phyloP scores from a whole-genome alignment of 2,888 invertebrate species.

The Microplitis deprimator region DNA sequence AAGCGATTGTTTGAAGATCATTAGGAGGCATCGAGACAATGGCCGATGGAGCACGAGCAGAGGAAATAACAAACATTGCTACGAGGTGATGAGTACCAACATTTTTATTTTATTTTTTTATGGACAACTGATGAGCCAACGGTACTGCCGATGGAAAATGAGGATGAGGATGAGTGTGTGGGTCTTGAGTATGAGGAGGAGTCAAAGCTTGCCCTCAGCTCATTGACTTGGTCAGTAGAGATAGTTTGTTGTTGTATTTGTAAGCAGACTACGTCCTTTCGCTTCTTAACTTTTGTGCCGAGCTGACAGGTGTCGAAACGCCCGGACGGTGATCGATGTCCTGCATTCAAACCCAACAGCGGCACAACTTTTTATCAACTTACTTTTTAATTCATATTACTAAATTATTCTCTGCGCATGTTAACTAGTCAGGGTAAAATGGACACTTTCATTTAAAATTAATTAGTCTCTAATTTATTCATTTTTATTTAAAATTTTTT shows the following conservation, averaged over 20 bases:
- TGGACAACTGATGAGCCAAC: constrained; percentile 9
- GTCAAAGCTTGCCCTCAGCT: no score
- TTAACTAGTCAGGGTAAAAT: no score
- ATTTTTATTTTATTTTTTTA: background rate
- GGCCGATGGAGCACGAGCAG: constrained; percentile 22
- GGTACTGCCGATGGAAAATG: background rate
- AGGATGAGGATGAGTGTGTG: constrained; percentile 7
- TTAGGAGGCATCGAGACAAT: constrained; percentile 5
- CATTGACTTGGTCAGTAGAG: background rate
- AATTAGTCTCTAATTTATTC: no score
- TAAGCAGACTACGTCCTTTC: constrained; percentile 1
- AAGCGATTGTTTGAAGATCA: constrained; percentile 34
- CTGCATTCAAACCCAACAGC: constrained; percentile 19
- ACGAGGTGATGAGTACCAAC: constrained; percentile 16
- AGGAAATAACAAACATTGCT: background rate
- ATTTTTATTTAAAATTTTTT: no score
- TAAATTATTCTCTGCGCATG: no score
- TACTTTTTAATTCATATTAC: no score
- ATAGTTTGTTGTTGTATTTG: constrained; percentile 18
- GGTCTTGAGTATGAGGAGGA: background rate
- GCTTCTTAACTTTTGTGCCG: no score
- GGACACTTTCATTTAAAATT: no score
- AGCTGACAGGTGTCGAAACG: constrained; percentile 50
- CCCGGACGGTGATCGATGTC: constrained; percentile 46
- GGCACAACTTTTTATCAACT: background rate